These are phyloP conservation scores for Drosophila putrida DNA, from an alignment of 2,888 invertebrate species.

Conservation along the genomic window DNA sequence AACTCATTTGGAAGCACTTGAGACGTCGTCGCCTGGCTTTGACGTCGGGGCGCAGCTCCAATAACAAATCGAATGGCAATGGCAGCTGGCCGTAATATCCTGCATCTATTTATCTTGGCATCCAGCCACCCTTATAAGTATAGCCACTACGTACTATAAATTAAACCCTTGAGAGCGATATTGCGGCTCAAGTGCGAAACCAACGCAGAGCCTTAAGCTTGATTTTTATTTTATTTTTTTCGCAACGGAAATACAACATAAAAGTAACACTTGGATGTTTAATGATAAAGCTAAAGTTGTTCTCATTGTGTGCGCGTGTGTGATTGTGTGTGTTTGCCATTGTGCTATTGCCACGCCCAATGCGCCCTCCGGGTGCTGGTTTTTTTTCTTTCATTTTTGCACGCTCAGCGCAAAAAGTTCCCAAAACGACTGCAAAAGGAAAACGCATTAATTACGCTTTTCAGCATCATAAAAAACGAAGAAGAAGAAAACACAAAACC, in stretches of 20 bases:
- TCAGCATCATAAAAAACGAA: constrained; percentile 58
- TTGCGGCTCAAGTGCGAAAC: constrained; percentile 74
- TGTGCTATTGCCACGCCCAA: constrained; percentile 43
- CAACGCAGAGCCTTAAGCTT: constrained; percentile 63
- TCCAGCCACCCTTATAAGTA: constrained; percentile 39
- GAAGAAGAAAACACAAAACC: constrained; percentile 23
- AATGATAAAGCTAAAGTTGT: constrained; percentile 71
- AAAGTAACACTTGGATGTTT: constrained; percentile 77
- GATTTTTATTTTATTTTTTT: constrained; percentile 35
- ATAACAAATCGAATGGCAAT: constrained; percentile 66
- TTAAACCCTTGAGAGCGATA: constrained; percentile 77
- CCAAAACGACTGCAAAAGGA: constrained; percentile 52
- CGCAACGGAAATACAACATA: constrained; percentile 77
- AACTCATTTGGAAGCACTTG: constrained; percentile 67
- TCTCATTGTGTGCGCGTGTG: constrained; percentile 22
- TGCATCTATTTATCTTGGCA: constrained; percentile 76
- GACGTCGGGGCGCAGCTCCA: constrained; percentile 47
- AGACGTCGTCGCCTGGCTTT: constrained; percentile 53
- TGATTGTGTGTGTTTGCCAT: constrained; percentile 10
- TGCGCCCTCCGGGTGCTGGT: constrained; percentile 36
- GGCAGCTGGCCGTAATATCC: constrained; percentile 67
- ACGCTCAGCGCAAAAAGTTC: constrained; percentile 66
- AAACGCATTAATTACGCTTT: constrained; percentile 80
- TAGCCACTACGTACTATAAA: constrained; percentile 45
- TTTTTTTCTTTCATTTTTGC: constrained; percentile 61